These are phyloP conservation scores for Amblyjoppa proteus DNA, from an alignment of 2,888 invertebrate genomes.

Conservation along the genomic window DNA sequence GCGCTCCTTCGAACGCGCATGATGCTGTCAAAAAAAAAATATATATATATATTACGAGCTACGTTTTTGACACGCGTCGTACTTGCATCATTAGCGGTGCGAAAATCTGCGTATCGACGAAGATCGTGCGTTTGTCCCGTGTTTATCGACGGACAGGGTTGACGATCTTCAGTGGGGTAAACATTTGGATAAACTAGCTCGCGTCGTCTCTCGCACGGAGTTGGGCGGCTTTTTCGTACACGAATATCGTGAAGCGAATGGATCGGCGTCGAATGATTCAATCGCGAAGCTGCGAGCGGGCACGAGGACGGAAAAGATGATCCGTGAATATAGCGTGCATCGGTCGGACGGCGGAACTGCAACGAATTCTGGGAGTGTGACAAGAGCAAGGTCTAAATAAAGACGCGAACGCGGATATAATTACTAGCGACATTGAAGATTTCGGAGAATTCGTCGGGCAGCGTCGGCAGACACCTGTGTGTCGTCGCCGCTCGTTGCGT, in stretches of 20 bases:
- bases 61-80: constrained; percentile 47
- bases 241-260: background rate
- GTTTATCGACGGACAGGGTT: background rate
- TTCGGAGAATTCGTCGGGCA: background rate
- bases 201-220: background rate
- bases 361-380: constrained; percentile 22
- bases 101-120: background rate
- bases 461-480: background rate
- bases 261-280: background rate
- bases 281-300: background rate
- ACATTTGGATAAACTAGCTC: background rate
- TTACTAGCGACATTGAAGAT: background rate
- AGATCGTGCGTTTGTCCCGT: background rate
- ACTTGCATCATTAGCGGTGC: constrained; percentile 14
- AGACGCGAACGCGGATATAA: background rate
- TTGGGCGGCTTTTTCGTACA: background rate
- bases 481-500: constrained; percentile 8
- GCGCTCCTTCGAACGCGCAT: constrained; percentile 65
- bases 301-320: background rate
- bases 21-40: constrained; percentile 33
- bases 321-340: background rate
- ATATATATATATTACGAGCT: constrained; percentile 1
- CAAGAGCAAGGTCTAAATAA: constrained; percentile 18
- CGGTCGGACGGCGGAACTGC: background rate
- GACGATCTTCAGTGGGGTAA: too few relatives aligned